Evolutionary conservation across 2,113 vertebrate genomes (phyloP), one percentile per base, ranked within the genome.

Genomic region (Cinclus cinclus): DNA sequence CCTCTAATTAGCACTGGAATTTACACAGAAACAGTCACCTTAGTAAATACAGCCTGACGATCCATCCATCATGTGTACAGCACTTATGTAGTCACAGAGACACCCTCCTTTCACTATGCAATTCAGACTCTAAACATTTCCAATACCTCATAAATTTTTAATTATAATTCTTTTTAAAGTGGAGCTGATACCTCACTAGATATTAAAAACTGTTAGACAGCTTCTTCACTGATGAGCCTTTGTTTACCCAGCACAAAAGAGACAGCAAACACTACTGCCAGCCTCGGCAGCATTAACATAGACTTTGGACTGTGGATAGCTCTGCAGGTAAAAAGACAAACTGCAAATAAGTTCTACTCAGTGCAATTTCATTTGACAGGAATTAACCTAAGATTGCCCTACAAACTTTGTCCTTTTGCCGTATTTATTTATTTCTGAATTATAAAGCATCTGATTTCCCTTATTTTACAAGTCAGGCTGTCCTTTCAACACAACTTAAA

Each of bases 21-120:
- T 97, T 96, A 94, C 82, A 93, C 60, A 92, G 93, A 86, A 94
- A 95, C 47, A 77, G 56, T 41, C 87, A 83, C 87, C 86, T 94
- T 84, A 88, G 65, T 77, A 92, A 96, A 96, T 74, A 55, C n/a
- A 90, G 50, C 67, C 92, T 79, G 90, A 79, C 1, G 14, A 84
- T 77, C 65, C 47, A 78, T 84, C 80, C 64, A 60, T 94, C 80
- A n/a, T 3, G 15, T 10, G 24, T n/a, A 27, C 27, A 80, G 56
- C 75, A 67, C 95, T 94, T 91, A 65, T 0, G 0, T 28, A 87
- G 78, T 85, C 64, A 50, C 15, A 42, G 33, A 46, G 8, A 69
- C 55, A 39, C 14, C 5, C 62, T 80, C 52, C 80, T 79, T 77
- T 85, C 73, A 3, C n/a, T 35, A 13, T 74, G 68, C 50, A 90